A percentile compares a stretch with the other conserved stretches of the same genome.
phyloP scores from a whole-genome alignment of 2,113 vertebrate species.

The Climacteris rufus region DNA sequence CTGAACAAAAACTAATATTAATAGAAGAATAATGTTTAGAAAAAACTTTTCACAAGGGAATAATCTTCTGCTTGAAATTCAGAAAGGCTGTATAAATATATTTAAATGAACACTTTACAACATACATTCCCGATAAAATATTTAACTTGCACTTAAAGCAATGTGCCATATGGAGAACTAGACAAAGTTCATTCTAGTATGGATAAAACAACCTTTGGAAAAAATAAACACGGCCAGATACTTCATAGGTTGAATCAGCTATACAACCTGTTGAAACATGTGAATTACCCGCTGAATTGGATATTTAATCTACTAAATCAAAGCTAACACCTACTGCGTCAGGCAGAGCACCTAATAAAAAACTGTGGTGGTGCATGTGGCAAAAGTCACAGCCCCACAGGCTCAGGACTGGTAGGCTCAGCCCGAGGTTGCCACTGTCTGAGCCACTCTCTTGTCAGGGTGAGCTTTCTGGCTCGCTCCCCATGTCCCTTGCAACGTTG shows the following conservation, averaged over 20 bases:
- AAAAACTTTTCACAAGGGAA: background rate
- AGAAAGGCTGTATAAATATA: background rate
- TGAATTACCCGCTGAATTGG: constrained; percentile 61
- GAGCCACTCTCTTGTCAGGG: too few relatives aligned
- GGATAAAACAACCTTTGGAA: constrained; percentile 46
- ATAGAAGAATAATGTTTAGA: background rate
- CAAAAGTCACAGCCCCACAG: too few relatives aligned
- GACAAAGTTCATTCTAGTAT: constrained; percentile 40
- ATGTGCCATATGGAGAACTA: background rate
- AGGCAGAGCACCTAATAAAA: background rate
- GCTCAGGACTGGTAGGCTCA: too few relatives aligned
- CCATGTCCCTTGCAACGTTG: too few relatives aligned
- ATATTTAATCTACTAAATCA: constrained; percentile 30
- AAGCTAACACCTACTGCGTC: background rate
- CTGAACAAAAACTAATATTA: background rate
- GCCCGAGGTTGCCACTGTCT: too few relatives aligned
- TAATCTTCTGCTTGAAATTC: background rate
- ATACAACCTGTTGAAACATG: constrained; percentile 51
- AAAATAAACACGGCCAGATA: constrained; percentile 55
- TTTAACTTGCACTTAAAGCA: constrained; percentile 46
- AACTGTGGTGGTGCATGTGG: too few relatives aligned
- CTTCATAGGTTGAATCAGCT: constrained; percentile 10
- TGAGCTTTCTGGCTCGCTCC: too few relatives aligned
- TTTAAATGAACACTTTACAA: constrained; percentile 23
- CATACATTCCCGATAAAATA: background rate